Evolutionary conservation across 1,140 invertebrate genomes (phyloP).

Genomic region (Drosophila simulans): DNA sequence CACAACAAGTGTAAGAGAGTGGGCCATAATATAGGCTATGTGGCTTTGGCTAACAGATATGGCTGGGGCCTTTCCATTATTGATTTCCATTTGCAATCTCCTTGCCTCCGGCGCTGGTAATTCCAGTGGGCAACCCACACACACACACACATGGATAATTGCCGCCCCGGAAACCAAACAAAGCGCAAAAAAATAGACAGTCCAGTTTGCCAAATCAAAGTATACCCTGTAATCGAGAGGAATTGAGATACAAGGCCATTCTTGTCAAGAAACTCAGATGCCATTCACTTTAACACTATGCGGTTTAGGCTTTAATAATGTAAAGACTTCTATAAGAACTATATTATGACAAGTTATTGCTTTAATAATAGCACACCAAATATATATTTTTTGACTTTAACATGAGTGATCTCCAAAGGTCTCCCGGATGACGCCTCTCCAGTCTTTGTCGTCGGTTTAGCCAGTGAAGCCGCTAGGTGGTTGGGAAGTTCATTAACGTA

Average conservation of each 20-base stretch:
- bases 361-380: no score
- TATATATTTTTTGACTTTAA: no score
- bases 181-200: slow-evolving; percentile 17
- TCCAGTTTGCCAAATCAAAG: slow-evolving; percentile 8
- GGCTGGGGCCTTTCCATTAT: slow-evolving; percentile 57
- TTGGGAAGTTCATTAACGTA: background rate
- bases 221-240: slow-evolving; percentile 1
- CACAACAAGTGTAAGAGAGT: background rate
- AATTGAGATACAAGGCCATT: background rate
- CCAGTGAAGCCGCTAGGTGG: no score
- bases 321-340: background rate
- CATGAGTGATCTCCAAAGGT: no score
- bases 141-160: slow-evolving; percentile 42
- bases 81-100: slow-evolving; percentile 68
- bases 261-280: background rate
- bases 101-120: slow-evolving; percentile 32
- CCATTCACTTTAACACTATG: no score
- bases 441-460: no score
- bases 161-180: slow-evolving; percentile 32
- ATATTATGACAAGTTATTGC: background rate
- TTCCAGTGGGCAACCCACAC: slow-evolving; percentile 34
- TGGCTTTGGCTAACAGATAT: slow-evolving; percentile 32
- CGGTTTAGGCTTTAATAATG: no score
- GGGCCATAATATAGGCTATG: background rate
- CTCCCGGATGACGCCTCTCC: no score